Evolutionary conservation across 2,888 invertebrate genomes (phyloP), one percentile per base, ranked within the genome.

Genomic region (Pocota personata): DNA sequence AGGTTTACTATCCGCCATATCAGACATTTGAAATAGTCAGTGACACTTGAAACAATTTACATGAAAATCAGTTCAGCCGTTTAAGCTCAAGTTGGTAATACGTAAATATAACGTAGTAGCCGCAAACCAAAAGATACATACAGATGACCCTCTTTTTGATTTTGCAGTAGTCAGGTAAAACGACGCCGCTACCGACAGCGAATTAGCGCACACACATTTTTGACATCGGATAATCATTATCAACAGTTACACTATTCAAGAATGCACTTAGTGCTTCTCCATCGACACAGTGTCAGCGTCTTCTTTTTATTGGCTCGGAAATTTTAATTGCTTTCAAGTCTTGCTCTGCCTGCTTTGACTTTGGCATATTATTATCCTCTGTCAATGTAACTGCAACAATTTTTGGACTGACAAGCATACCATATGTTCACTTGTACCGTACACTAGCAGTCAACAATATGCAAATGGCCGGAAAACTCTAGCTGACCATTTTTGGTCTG

Each of bases 291-390:
- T 50, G 46, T 66, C 32, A 58, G 32, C 35, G 50, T 19, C 10
- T 3, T 21, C 58, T 6, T 58, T 32, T 3, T 48, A 24, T 24
- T 35, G n/a, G 12, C 14, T 57, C 37, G 8, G 14, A 58, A 64
- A 79, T 79, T 79, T 72, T 72, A 79, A 79, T 79, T 79, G 79
- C 48, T 72, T 64, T 30, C 52, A 37, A 43, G 12, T n/a, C 27
- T 10, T 30, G 16, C 16, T 24, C 48, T 14, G 30, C 43, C 24
- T 4, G 5, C 48, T 16, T 50, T 55, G 24, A 40, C 27, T 14
- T 43, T 66, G 57, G 48, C 30, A 62, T 71, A 46, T 35, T 12
- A 71, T 43, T 62, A 71, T 40, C 43, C 60, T 4, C 78, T 52
- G 69, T 69, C 77, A 69, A 27, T 27, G 32, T 10, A 46, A 21